phyloP scores from a whole-genome alignment of 2,113 vertebrate genomes.

The Pseudolaguvia tuberculata region DNA sequence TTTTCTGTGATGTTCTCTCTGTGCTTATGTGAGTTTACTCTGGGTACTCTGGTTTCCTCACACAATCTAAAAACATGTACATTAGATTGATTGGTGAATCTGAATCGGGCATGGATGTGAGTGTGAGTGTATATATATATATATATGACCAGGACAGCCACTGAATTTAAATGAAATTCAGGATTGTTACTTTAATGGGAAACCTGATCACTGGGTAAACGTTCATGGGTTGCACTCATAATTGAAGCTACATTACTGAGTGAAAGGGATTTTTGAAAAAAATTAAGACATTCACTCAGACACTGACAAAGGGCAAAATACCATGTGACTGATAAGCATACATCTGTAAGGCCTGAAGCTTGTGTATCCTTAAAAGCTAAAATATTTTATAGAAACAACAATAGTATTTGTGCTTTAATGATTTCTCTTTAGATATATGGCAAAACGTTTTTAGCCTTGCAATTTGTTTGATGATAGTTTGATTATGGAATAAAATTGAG shows the following conservation, averaged over 20 bases:
- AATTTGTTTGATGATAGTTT: background rate
- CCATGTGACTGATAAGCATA: background rate
- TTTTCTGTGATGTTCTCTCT: too few species aligned
- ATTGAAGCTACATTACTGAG: background rate
- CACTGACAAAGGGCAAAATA: conserved; percentile 19
- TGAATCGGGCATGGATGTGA: too few species aligned
- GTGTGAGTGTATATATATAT: too few species aligned
- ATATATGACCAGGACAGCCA: background rate
- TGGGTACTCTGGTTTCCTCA: too few species aligned
- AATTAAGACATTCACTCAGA: background rate
- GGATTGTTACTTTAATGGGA: conserved; percentile 15
- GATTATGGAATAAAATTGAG: background rate
- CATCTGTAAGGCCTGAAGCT: background rate
- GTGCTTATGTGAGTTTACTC: too few species aligned
- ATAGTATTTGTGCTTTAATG: background rate
- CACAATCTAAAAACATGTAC: too few species aligned
- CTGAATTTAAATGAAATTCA: background rate
- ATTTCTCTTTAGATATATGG: background rate
- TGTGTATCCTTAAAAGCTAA: background rate
- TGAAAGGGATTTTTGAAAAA: background rate
- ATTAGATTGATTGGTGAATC: too few species aligned
- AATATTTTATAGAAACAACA: background rate
- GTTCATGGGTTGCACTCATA: conserved; percentile 14
- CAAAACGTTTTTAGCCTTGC: background rate
- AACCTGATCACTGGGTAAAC: conserved; percentile 15